phyloP scores from a whole-genome alignment of 2,888 invertebrate genomes.

The Ophion slaviceki region DNA sequence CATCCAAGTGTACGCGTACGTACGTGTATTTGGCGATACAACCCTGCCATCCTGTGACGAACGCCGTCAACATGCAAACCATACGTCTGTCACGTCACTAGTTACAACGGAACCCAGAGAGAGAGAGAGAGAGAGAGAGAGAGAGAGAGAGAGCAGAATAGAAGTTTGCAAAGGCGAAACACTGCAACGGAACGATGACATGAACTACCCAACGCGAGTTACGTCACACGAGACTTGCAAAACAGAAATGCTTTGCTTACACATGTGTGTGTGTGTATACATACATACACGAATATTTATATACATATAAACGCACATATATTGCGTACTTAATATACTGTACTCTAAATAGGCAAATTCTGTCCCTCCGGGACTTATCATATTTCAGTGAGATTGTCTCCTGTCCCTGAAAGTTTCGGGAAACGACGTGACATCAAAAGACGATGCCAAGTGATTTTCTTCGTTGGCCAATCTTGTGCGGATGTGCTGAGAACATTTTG shows the following conservation, averaged over 20 bases:
- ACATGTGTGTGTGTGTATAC: constrained; percentile 14
- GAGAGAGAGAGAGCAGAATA: neutral
- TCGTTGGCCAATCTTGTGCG: neutral
- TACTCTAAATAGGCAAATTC: constrained; percentile 24
- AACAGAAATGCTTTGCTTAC: constrained; percentile 6
- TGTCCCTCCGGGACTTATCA: constrained; percentile 7
- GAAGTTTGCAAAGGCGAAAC: constrained; percentile 46
- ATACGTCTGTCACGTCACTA: constrained; percentile 51
- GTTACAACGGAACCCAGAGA: constrained; percentile 38
- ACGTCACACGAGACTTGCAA: constrained; percentile 33
- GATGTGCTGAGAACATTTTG: neutral
- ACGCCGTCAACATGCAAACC: constrained; percentile 46
- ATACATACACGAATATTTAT: neutral
- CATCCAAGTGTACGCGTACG: neutral
- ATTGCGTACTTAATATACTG: neutral
- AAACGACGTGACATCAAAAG: neutral
- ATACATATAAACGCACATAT: neutral
- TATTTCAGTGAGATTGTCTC: constrained; percentile 17
- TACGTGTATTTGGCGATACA: neutral
- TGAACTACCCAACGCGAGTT: constrained; percentile 32
- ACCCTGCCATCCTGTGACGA: neutral
- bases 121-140: neutral
- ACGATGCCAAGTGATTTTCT: constrained; percentile 15
- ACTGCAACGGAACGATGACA: constrained; percentile 49
- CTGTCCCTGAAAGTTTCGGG: neutral